Base-by-base conservation (phyloP, 2,113 vertebrate genomes). In the Lethenteron reissneri region DNA sequence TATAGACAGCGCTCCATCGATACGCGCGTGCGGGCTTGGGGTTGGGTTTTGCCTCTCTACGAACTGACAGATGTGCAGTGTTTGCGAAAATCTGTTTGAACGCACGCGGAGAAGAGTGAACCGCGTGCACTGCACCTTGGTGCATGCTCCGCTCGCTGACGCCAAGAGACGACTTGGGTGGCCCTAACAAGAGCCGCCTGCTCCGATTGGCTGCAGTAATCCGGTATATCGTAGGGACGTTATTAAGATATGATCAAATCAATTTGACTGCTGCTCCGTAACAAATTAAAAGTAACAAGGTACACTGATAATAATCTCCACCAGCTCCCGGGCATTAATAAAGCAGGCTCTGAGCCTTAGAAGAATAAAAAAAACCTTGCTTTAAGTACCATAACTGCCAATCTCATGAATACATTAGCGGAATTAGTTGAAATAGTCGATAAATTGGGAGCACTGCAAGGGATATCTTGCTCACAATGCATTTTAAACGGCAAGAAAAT, bases 221-320 rank as follows among this genome's bases (percentile, higher is more conserved):
- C 8, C 8, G 64, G 25, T 11, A 68, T 68, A 68, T 68, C 64
- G 64, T 25, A 68, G 25, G 64, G 64, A 41, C 64, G n/a, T 68
- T 68, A 68, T 68, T 68, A 68, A 68, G 64, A 68, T 68, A 68
- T 68, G 64, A 68, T 68, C 64, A 68, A 68, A 68, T 68, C 64
- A 68, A 68, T 68, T 68, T 68, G 64, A 68, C 64, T 68, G 64
- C 64, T 68, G 64, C 64, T 68, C 64, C 64, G 64, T n/a, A 68
- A 68, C 64, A 68, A 68, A 68, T 68, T 68, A 68, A 68, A 68
- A 68, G 64, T 68, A 68, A 68, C 64, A 68, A 25, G 64, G 25
- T 68, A 68, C 64, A 68, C n/a, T 68, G 64, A 68, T 68, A 68
- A 68, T 68, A 68, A 25, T 68, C 64, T 17, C 25, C 25, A 11